Base-by-base conservation (phyloP, 1,140 invertebrate genomes). In the Drosophila auraria region DNA sequence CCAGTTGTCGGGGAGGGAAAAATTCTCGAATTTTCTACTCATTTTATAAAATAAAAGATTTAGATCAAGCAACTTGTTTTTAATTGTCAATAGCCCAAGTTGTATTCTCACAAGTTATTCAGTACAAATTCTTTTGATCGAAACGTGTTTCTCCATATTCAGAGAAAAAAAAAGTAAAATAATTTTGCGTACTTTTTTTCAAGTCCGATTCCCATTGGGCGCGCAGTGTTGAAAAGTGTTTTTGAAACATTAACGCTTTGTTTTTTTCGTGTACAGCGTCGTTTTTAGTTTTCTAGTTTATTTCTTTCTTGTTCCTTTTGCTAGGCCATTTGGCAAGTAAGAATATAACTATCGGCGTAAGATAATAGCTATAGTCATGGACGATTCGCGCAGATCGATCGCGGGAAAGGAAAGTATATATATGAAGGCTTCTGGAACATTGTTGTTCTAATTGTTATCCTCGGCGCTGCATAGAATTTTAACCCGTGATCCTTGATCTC, bases 171-270 rank as follows among this genome's bases (percentile, higher is more conserved):
- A 9, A 56, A 38, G 14, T 4, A 56, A 15, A 8, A 56, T 42
- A 20, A 5, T 20, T 49, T 14, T n/a, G 15, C 11, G 8, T 30
- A 44, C n/a, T 42, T 53, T 14, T 14, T 14, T 33, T 20, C 8
- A 6, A 57, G 5, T 53, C 70, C 70, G 20, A 7, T 30, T 27
- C n/a, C n/a, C n/a, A n/a, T 44, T 56, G 72, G 77, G 58, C 54
- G 65, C 72, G 54, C 25, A 87, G 84, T 87, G 84, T 87, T 87
- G 80, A 60, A 61, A 50, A 87, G 80, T 62, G 62, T 87, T 56
- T 89, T 87, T 87, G 56, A 84, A 87, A 78, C 62, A 71, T 89
- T 78, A 87, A 84, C 84, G 84, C 81, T 84, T 78, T 66, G 65
- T 82, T 82, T 80, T 82, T 83, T 82, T 60, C 70, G 49, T 44